A percentile compares a stretch with the other conserved stretches of the same genome.
Conservation (phyloP, 2,888 invertebrate species). For the Metellina segmentata region DNA sequence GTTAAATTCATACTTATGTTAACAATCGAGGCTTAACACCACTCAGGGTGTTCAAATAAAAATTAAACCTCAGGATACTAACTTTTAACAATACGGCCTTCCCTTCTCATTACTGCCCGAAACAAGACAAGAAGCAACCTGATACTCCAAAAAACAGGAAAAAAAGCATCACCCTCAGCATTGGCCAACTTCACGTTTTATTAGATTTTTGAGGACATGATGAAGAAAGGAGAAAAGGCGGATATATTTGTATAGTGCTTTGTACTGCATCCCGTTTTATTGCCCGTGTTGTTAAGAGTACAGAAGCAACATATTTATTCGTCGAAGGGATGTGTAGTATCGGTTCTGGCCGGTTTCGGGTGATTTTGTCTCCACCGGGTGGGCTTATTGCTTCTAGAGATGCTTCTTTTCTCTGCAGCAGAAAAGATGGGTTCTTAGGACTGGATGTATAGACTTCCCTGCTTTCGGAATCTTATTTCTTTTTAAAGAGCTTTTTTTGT, state of each 20-base stretch:
- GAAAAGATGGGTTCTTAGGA: neutral
- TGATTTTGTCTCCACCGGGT: neutral
- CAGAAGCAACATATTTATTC: conserved; percentile 41
- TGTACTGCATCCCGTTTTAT: conserved; percentile 12
- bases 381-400: conserved; percentile 38
- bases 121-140: neutral
- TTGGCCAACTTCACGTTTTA: conserved; percentile 39
- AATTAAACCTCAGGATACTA: no score
- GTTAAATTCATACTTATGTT: no score
- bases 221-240: neutral
- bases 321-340: conserved; percentile 7
- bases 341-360: conserved; percentile 11
- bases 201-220: conserved; percentile 39
- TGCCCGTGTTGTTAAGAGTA: conserved; percentile 17
- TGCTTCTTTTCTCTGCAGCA: neutral
- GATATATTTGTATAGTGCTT: conserved; percentile 45
- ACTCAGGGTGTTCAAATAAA: no score
- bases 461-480: neutral
- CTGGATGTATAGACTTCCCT: conserved; percentile 2
- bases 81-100: neutral
- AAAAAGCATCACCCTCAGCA: neutral
- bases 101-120: neutral
- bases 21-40: no score
- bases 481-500: conserved; percentile 5
- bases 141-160: neutral